phyloP scores from a whole-genome alignment of 2,113 vertebrate species.

The Dipodomys spectabilis region DNA sequence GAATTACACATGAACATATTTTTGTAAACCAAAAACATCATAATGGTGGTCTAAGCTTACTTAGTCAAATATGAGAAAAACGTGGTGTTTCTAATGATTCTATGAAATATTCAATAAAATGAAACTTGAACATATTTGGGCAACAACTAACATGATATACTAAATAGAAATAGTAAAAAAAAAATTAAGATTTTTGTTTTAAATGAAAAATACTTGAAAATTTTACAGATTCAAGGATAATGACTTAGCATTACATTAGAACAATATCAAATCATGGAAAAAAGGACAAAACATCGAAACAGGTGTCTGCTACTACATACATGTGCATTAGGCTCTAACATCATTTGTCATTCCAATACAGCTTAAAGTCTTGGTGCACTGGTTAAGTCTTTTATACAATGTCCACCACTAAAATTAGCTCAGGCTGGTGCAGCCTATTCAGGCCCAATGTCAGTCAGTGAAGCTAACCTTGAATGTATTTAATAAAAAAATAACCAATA shows the following conservation, averaged over 20 bases:
- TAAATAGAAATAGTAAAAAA: neutral
- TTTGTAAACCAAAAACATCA: neutral
- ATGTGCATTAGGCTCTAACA: neutral
- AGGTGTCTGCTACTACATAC: neutral
- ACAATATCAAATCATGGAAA: neutral
- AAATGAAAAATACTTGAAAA: neutral
- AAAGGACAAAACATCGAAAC: neutral
- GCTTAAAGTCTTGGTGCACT: neutral
- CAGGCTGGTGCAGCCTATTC: neutral
- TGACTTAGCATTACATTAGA: neutral
- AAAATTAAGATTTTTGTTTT: neutral
- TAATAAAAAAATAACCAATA: neutral
- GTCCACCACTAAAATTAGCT: neutral
- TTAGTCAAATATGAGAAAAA: conserved; percentile 41
- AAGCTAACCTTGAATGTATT: neutral
- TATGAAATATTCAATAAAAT: neutral
- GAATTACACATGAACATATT: neutral
- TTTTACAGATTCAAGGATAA: neutral
- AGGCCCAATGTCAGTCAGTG: neutral
- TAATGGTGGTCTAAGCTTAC: neutral
- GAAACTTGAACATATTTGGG: conserved; percentile 22
- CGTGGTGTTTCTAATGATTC: neutral
- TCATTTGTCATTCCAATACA: neutral
- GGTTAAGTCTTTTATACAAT: neutral
- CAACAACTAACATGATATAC: neutral